Percentiles rank a stretch among this genome's conserved stretches.
These are phyloP conservation scores for Exocentrus adspersus DNA, from an alignment of 2,888 invertebrate species.

Conservation along the genomic window DNA sequence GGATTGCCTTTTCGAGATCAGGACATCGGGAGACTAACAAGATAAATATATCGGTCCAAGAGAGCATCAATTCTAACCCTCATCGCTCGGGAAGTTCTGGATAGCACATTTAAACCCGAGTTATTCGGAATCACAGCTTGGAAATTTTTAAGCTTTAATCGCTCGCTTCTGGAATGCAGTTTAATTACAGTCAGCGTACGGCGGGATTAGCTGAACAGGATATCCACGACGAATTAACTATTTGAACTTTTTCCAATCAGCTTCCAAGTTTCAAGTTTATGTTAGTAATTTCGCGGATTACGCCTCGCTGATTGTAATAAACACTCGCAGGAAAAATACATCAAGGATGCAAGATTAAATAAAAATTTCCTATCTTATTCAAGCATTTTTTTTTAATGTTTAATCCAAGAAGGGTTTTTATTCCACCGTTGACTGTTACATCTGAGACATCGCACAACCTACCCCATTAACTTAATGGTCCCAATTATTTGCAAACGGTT, in stretches of 20 bases:
- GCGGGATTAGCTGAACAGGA: neutral
- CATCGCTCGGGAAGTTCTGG: conserved; percentile 4
- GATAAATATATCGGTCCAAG: conserved; percentile 11
- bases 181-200: conserved; percentile 2
- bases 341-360: too few relatives aligned
- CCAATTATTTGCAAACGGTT: conserved; percentile 12
- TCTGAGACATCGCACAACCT: neutral
- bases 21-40: conserved; percentile 14
- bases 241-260: too few relatives aligned
- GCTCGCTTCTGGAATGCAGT: neutral
- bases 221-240: neutral
- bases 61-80: conserved; percentile 8
- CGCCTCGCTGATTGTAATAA: too few relatives aligned
- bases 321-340: too few relatives aligned
- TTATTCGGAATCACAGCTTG: conserved; percentile 10
- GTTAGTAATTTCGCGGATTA: too few relatives aligned
- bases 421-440: too few relatives aligned
- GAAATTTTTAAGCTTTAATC: conserved; percentile 3
- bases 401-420: too few relatives aligned
- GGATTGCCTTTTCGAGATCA: neutral
- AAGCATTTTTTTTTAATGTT: too few relatives aligned
- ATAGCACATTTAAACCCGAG: conserved; percentile 11
- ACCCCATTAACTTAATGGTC: neutral
- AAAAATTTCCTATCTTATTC: too few relatives aligned
- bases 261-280: too few relatives aligned